Base-by-base conservation (phyloP, 2,888 invertebrate genomes). In the Galeopsomyia nigrocyanea region DNA sequence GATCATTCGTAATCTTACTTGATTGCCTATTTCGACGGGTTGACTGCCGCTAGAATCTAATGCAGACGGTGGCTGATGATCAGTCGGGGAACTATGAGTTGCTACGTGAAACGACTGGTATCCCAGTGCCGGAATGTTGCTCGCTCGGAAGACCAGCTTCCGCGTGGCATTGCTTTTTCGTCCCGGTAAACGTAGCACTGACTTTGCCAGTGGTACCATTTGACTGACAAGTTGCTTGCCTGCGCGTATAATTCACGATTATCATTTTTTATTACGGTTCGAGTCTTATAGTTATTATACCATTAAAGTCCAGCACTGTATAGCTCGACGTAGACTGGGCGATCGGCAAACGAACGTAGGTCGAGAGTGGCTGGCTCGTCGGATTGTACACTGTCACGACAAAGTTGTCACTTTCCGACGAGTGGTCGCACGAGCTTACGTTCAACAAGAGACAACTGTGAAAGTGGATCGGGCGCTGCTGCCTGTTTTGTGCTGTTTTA, bases 341-440 rank as follows among this genome's bases (percentile, higher is more conserved):
- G 26, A 94, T 91, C 0, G 94, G 94, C 0, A 95, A 79, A 16
- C 92, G 88, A 0, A 93, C 88, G 21, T 90, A 90, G 13, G 90
- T 88, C 1, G 86, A 86, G 0, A 91, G 87, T 0, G 87, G 79
- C 86, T 91, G 91, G 2, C 92, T 93, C 39, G 95, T 80, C 0
- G 96, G 95, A 86, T 97, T 97, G 84, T 96, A 96, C 0, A 95
- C 82, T 0, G 93, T 93, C 0, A 96, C 90, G 2, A 93, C 88
- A 81, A 96, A 93, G 69, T 88, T 87, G n/a, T n/a, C n/a, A n/a
- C n/a, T n/a, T n/a, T n/a, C n/a, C n/a, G n/a, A n/a, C 0, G 88
- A 80, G 22, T 86, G 88, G 0, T 84, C 82, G 79, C 97, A 97
- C 46, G 91, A 88, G 68, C 95, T 95, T 13, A 95, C 91, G 81